These are phyloP conservation scores for Scomber scombrus DNA, from an alignment of 2,113 vertebrate species.

Conservation along the genomic window DNA sequence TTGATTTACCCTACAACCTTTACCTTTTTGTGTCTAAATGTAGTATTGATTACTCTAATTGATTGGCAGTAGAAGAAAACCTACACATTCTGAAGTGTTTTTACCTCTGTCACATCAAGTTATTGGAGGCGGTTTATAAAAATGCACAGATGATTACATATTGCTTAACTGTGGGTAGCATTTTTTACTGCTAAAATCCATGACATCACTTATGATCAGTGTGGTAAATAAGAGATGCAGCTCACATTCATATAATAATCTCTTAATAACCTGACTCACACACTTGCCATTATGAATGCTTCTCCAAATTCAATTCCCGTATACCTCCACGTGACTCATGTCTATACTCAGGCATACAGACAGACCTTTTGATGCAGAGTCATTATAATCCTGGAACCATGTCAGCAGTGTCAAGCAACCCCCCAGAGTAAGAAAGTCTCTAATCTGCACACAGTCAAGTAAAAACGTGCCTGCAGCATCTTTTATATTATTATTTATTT, in stretches of 20 bases:
- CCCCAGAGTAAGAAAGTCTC: background rate
- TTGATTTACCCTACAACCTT: too few species aligned
- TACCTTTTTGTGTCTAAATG: background rate
- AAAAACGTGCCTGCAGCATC: background rate
- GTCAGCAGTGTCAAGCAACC: background rate
- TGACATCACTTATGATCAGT: background rate
- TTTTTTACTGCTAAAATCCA: background rate
- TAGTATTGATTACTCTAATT: background rate
- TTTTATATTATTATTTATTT: background rate
- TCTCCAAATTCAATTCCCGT: background rate
- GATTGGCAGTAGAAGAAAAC: background rate
- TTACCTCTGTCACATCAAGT: background rate
- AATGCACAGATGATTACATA: background rate
- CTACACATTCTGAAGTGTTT: background rate
- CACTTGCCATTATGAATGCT: background rate
- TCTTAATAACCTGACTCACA: slow-evolving; percentile 34
- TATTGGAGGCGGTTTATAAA: too few species aligned
- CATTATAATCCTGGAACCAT: slow-evolving; percentile 39
- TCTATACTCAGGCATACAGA: background rate
- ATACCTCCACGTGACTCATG: background rate
- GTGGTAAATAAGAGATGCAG: background rate
- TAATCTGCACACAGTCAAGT: background rate
- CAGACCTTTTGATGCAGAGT: background rate
- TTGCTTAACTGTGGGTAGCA: background rate
- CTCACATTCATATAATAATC: background rate